Percentiles rank a stretch among this genome's conserved stretches.
These are phyloP conservation scores for Yponomeuta sedellus DNA, from an alignment of 2,888 invertebrate genomes.

Conservation along the genomic window DNA sequence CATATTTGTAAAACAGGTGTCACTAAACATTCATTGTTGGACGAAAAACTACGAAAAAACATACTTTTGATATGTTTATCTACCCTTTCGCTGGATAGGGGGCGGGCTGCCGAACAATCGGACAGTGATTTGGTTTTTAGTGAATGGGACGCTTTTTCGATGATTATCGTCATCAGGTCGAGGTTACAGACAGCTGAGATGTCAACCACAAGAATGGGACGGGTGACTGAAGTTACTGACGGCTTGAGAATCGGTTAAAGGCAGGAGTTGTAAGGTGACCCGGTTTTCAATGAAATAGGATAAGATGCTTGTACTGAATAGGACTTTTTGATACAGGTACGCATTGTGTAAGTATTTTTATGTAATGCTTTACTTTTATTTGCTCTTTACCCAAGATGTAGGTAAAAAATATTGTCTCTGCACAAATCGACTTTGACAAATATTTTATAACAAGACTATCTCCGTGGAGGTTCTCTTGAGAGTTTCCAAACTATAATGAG, in stretches of 20 bases:
- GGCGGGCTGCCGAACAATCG: slow-evolving; percentile 60
- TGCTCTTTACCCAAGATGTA: no score
- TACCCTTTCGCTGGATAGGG: slow-evolving; percentile 58
- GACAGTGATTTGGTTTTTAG: slow-evolving; percentile 30
- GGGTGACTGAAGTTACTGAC: slow-evolving; percentile 20
- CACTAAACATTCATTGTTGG: slow-evolving; percentile 24
- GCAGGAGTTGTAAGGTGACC: slow-evolving; percentile 51
- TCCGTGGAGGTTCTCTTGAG: neutral
- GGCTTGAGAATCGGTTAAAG: slow-evolving; percentile 27
- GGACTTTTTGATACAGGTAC: slow-evolving; percentile 20
- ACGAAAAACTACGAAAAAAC: slow-evolving; percentile 27
- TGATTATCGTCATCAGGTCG: slow-evolving; percentile 58
- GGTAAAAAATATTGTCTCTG: no score
- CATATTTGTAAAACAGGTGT: slow-evolving; percentile 64
- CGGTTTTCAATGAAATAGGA: slow-evolving; percentile 42
- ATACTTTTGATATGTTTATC: slow-evolving; percentile 72
- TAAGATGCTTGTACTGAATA: slow-evolving; percentile 36
- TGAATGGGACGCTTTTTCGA: slow-evolving; percentile 56
- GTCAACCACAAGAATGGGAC: slow-evolving; percentile 60
- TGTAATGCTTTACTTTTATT: slow-evolving; percentile 20
- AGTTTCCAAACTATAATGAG: neutral
- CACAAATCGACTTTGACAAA: no score
- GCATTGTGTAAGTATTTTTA: neutral
- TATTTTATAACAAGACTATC: no score
- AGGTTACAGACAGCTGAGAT: slow-evolving; percentile 74